Base-by-base conservation (phyloP, 1,140 invertebrate species). In the Elysia chlorotica region DNA sequence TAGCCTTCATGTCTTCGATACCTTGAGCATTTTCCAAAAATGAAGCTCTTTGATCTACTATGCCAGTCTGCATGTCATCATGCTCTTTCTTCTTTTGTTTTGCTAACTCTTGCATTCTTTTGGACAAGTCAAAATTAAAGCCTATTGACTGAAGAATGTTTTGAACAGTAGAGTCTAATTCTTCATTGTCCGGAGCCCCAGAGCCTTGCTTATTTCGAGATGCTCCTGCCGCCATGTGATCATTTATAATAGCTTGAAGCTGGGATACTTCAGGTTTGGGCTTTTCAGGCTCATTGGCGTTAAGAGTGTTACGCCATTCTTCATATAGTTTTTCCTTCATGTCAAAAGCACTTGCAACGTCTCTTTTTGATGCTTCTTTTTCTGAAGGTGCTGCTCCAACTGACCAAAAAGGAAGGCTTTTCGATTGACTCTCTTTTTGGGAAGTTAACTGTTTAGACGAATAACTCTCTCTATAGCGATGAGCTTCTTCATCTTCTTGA, bases 121-220 rank as follows among this genome's bases (percentile, higher is more conserved):
- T 84, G 3, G 85, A 87, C 74, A 87, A 78, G 69, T 85, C 86
- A 85, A 85, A 85, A 78, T 87, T 84, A 77, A 86, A 87, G 1
- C 86, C 86, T 59, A 87, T 87, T 33, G 84, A 85, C 65, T 86
- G 83, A 19, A 87, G 62, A 48, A 87, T 86, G 73, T 85, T 85
- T 81, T 85, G 81, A 48, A 87, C 84, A n/a, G 83, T 85, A 30
- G 82, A 79, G 73, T 85, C 82, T 71, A 82, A 70, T 3, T 80
- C 76, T 54, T 73, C 74, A 69, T 69, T 57, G 14, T 80, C 71
- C 21, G n/a, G n/a, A n/a, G n/a, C n/a, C n/a, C n/a, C n/a, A n/a
- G n/a, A n/a, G n/a, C n/a, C n/a, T n/a, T n/a, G n/a, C n/a, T n/a
- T n/a, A n/a, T n/a, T n/a, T n/a, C n/a, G n/a, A n/a, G n/a, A n/a